Evolutionary conservation across 2,797 vertebrate genomes (phyloP).

Genomic region (Hemitrygon akajei): DNA sequence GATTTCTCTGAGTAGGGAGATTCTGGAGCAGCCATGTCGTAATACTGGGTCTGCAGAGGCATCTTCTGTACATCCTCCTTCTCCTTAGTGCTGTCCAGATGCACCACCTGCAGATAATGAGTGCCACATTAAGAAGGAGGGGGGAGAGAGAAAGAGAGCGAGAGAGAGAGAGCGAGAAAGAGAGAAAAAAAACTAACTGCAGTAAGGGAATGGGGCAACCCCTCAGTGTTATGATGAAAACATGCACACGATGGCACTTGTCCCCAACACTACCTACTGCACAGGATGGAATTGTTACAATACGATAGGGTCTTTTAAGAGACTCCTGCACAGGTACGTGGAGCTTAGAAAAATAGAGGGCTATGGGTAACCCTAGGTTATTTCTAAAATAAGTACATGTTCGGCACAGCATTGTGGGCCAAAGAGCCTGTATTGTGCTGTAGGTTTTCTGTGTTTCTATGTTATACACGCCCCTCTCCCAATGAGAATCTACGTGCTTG

Average conservation of each 20-base stretch:
- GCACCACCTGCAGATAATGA: constrained; percentile 67
- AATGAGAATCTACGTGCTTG: neutral
- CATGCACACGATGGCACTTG: neutral
- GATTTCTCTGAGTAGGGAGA: constrained; percentile 66
- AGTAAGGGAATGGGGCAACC: neutral
- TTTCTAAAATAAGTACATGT: no score
- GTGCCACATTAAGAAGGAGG: neutral
- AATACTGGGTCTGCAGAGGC: constrained; percentile 75
- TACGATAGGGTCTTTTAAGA: no score
- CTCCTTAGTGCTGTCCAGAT: constrained; percentile 63
- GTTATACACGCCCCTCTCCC: neutral
- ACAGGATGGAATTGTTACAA: neutral
- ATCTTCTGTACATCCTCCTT: constrained; percentile 75
- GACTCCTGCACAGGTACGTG: no score
- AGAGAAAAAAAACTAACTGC: neutral
- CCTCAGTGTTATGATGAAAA: neutral
- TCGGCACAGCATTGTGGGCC: no score
- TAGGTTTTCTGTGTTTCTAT: no score
- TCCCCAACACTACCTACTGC: neutral
- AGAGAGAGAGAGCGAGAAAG: neutral
- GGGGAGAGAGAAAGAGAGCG: neutral
- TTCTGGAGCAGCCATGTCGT: constrained; percentile 74
- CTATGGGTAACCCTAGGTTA: no score
- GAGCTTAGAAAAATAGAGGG: no score
- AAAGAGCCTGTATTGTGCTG: no score